A percentile compares a stretch with the other conserved stretches of the same genome.
Evolutionary conservation across 2,113 vertebrate species (phyloP).

Genomic region (Indicator maculatus): DNA sequence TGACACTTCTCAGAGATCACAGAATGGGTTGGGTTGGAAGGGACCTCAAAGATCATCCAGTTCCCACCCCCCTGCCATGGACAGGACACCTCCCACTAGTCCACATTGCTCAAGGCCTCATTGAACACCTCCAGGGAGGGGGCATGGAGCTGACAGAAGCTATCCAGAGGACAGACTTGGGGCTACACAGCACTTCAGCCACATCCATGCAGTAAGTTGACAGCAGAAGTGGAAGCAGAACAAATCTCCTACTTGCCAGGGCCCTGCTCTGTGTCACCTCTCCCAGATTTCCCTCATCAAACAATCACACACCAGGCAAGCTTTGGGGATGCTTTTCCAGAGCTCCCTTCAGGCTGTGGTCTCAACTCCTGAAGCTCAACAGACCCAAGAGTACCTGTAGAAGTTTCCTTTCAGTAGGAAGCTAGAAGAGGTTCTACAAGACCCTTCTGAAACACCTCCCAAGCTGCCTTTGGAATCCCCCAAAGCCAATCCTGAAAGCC

Average conservation of each 20-base stretch:
- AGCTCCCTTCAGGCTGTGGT: not conserved
- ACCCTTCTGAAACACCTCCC: not conserved
- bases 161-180: not conserved
- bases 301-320: not conserved
- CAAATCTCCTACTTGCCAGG: accelerated
- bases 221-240: not conserved
- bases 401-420: accelerated
- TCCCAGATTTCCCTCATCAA: not conserved
- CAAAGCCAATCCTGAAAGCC: not conserved
- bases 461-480: not conserved
- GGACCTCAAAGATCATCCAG: no score
- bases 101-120: no score
- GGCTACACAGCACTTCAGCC: not conserved
- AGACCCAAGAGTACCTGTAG: accelerated
- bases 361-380: not conserved
- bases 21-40: no score
- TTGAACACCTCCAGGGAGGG: no score
- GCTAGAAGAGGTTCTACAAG: not conserved
- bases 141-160: not conserved
- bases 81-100: no score
- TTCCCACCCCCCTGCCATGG: no score
- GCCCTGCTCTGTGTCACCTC: not conserved
- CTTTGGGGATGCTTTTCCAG: not conserved
- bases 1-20: no score
- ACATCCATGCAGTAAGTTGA: not conserved